phyloP scores from a whole-genome alignment of 2,113 vertebrate species.

The Cettia cetti region DNA sequence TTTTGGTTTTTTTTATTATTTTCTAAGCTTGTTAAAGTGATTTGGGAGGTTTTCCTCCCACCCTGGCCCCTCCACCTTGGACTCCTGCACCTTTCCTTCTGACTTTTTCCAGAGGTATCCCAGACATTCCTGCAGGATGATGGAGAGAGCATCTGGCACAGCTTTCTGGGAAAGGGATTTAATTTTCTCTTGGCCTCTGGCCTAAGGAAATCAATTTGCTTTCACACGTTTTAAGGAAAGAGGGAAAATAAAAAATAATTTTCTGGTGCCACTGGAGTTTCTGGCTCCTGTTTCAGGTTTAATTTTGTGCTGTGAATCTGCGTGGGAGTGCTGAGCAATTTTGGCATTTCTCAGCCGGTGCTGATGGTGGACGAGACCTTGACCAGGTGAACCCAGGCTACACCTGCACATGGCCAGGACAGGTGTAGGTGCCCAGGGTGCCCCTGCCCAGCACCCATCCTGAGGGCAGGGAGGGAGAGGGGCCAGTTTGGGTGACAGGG shows the following conservation, averaged over 20 bases:
- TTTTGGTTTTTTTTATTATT: background rate
- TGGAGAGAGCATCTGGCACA: background rate
- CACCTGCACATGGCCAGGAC: rapidly evolving
- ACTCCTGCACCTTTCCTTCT: background rate
- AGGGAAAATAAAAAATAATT: background rate
- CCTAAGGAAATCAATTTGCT: background rate
- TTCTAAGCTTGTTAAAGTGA: background rate
- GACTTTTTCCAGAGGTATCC: background rate
- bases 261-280: background rate
- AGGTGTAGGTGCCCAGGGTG: background rate
- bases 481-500: background rate
- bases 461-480: background rate
- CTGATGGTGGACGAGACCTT: background rate
- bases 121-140: background rate
- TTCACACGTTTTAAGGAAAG: background rate
- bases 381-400: background rate
- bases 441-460: background rate
- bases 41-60: background rate
- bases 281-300: background rate
- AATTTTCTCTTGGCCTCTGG: background rate
- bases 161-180: background rate
- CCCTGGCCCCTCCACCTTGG: rapidly evolving
- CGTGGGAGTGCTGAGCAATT: background rate
- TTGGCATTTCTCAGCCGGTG: rapidly evolving
- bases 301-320: background rate